Conservation (phyloP, 2,113 vertebrate genomes). For the Xerus inauris region DNA sequence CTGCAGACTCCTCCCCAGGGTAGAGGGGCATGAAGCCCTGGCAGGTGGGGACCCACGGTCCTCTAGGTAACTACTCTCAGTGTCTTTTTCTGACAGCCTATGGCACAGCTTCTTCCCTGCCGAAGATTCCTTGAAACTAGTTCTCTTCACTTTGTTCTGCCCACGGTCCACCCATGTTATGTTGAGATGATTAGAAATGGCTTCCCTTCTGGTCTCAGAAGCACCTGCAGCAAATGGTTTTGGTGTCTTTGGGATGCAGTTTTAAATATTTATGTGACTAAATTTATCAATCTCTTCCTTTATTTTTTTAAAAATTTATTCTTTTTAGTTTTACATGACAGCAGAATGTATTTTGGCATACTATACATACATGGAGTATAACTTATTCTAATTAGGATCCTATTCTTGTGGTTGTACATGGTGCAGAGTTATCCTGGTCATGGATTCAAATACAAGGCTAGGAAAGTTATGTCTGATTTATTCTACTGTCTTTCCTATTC, state of each 20-base stretch:
- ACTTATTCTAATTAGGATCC: no score
- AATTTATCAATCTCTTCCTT: neutral
- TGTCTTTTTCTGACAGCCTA: neutral
- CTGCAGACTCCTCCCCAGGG: neutral
- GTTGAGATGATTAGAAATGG: neutral
- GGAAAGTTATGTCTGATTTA: no score
- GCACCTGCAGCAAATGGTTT: neutral
- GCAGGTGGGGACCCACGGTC: fast-evolving
- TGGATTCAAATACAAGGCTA: no score
- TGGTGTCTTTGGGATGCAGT: neutral
- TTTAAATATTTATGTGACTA: neutral
- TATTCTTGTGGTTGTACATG: no score
- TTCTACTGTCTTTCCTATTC: no score
- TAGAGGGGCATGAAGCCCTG: neutral
- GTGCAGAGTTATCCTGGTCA: no score
- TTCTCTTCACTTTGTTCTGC: neutral
- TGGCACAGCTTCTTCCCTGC: neutral
- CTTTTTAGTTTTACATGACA: no score
- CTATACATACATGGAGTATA: no score
- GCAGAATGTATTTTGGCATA: no score
- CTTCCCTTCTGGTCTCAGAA: neutral
- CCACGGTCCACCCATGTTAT: neutral
- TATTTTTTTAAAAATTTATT: no score
- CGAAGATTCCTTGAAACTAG: neutral
- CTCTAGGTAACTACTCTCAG: fast-evolving